phyloP scores from a whole-genome alignment of 2,113 vertebrate genomes.

The Malaclemys terrapin region DNA sequence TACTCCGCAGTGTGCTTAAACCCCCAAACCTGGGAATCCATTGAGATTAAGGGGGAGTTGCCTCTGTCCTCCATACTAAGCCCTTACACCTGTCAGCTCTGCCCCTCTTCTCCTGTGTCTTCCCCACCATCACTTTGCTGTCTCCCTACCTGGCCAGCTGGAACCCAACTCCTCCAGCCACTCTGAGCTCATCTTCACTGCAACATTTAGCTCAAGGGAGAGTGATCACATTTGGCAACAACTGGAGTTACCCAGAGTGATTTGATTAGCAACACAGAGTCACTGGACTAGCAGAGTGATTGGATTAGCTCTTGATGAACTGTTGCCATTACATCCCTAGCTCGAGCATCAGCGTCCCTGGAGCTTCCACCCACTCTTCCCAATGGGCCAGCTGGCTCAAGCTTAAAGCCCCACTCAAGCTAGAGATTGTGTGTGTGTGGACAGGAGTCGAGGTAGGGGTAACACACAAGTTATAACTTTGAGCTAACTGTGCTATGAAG shows the following conservation, averaged over 20 bases:
- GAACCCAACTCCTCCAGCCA: not conserved
- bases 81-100: rapidly evolving
- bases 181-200: not conserved
- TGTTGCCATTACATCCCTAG: not conserved
- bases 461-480: too few species aligned
- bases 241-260: not conserved
- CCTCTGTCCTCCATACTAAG: not conserved
- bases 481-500: too few species aligned
- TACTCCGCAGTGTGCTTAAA: not conserved
- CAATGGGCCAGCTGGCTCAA: too few species aligned
- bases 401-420: too few species aligned
- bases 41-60: not conserved
- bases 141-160: rapidly evolving
- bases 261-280: not conserved
- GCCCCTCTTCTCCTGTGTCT: not conserved
- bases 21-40: not conserved
- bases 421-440: too few species aligned
- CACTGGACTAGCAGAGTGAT: not conserved
- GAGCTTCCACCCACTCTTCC: too few species aligned
- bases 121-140: rapidly evolving
- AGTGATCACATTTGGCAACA: not conserved
- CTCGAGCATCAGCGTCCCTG: too few species aligned
- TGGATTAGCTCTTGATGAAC: not conserved
- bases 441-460: too few species aligned
- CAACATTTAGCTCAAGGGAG: not conserved